Evolutionary conservation across 1,140 invertebrate genomes (phyloP).

Genomic region (Batillaria attramentaria): DNA sequence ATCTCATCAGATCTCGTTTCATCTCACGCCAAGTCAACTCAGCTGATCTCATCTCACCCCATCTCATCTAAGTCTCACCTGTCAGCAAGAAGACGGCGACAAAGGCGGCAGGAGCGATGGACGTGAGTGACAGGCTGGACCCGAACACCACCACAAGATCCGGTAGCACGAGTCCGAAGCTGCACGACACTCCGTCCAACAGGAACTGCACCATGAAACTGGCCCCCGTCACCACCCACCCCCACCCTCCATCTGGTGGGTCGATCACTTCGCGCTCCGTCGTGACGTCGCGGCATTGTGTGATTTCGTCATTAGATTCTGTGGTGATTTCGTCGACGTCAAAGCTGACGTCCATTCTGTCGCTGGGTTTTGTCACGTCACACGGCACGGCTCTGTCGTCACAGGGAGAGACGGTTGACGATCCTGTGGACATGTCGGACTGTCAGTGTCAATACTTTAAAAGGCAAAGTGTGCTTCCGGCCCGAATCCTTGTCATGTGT

Average conservation of each 20-base stretch:
- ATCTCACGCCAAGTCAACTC: background rate
- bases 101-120: slow-evolving; percentile 72
- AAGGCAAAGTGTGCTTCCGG: no score
- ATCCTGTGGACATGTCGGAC: no score
- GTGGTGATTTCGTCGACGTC: background rate
- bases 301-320: slow-evolving; percentile 9
- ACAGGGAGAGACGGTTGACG: no score
- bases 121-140: slow-evolving; percentile 79
- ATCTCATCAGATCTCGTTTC: background rate
- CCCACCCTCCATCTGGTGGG: slow-evolving; percentile 82
- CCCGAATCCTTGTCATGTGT: no score
- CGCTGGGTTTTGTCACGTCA: background rate
- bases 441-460: no score
- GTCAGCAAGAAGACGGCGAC: slow-evolving; percentile 12
- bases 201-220: slow-evolving; percentile 94
- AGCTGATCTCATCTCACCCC: background rate
- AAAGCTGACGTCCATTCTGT: background rate
- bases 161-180: slow-evolving; percentile 89
- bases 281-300: background rate
- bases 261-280: slow-evolving; percentile 76
- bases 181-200: slow-evolving; percentile 79
- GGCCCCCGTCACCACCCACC: slow-evolving; percentile 91
- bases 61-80: no score
- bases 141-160: slow-evolving; percentile 88
- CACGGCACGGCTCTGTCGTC: no score